These are phyloP conservation scores for Lepus timidus DNA, from an alignment of 2,113 vertebrate species.

Conservation along the genomic window DNA sequence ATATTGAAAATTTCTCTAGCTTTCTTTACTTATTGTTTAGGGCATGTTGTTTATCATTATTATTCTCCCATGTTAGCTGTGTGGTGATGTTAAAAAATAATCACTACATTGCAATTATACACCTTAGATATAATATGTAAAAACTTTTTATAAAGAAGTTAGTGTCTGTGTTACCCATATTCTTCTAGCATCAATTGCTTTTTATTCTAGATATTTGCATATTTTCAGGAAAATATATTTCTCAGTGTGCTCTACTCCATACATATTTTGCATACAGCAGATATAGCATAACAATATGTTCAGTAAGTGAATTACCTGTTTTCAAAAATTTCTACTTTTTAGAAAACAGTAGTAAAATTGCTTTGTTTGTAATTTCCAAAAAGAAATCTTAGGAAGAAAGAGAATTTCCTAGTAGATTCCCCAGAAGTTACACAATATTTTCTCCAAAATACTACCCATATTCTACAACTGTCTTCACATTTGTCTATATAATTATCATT, in stretches of 20 bases:
- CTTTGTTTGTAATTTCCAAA: slow-evolving; percentile 9
- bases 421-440: background rate
- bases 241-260: background rate
- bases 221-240: slow-evolving; percentile 40
- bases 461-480: background rate
- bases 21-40: slow-evolving; percentile 63
- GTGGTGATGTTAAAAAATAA: slow-evolving; percentile 12
- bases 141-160: background rate
- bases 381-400: slow-evolving; percentile 8
- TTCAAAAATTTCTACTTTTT: background rate
- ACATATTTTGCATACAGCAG: background rate
- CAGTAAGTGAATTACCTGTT: slow-evolving; percentile 38
- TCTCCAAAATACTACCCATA: background rate
- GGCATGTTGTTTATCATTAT: background rate
- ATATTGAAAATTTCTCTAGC: slow-evolving; percentile 67
- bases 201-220: slow-evolving; percentile 19
- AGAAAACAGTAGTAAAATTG: background rate
- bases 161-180: background rate
- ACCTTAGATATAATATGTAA: background rate
- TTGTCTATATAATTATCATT: background rate
- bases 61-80: background rate
- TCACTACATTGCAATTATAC: background rate
- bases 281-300: background rate
- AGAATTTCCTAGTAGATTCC: background rate
- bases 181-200: background rate